Evolutionary conservation across 1,140 invertebrate genomes (phyloP).

Genomic region (Lordiphosa mommai): DNA sequence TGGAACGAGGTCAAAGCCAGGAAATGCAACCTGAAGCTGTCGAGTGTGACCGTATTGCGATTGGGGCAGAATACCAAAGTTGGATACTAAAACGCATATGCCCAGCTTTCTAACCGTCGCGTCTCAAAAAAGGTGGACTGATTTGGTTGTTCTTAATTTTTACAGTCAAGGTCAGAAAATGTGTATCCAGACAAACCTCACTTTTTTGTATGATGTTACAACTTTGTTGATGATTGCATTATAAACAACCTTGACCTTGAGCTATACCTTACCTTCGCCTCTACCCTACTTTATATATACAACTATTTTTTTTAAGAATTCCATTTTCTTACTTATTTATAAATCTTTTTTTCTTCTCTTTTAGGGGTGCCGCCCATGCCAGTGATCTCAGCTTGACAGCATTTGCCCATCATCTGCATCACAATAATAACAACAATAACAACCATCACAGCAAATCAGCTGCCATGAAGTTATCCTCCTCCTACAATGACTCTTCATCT

Average conservation of each 20-base stretch:
- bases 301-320: neutral
- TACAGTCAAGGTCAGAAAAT: too few species aligned
- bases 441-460: slow-evolving; percentile 41
- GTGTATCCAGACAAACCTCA: too few species aligned
- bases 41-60: too few species aligned
- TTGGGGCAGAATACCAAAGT: too few species aligned
- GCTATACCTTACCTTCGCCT: neutral
- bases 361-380: slow-evolving; percentile 68
- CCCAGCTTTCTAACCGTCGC: too few species aligned
- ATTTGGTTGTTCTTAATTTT: too few species aligned
- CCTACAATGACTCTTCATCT: slow-evolving; percentile 51
- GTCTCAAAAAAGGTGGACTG: too few species aligned
- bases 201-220: too few species aligned
- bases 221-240: too few species aligned
- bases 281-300: neutral
- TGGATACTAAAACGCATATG: too few species aligned
- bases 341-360: neutral
- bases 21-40: too few species aligned
- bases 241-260: neutral
- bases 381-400: slow-evolving; percentile 60
- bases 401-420: slow-evolving; percentile 49
- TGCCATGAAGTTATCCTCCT: slow-evolving; percentile 41
- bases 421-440: slow-evolving; percentile 59
- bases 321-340: neutral
- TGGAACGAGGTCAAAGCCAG: too few species aligned